Percentiles rank a stretch among this genome's conserved stretches.
These are phyloP conservation scores for Cryptoblepharus egeriae DNA, from an alignment of 2,797 vertebrate species.

Conservation along the genomic window DNA sequence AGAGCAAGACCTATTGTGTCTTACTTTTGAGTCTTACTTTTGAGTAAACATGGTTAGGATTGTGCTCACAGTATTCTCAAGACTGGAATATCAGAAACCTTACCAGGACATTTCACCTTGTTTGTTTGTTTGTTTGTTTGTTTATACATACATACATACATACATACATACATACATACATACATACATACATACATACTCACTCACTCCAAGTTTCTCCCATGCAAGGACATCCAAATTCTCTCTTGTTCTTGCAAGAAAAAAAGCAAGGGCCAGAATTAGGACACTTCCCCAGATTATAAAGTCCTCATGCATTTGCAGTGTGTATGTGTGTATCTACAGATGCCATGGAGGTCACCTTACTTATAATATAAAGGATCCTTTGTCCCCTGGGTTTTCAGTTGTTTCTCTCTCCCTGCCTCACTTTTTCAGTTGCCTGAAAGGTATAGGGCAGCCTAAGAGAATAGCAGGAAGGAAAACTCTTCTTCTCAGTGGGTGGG, in stretches of 20 bases:
- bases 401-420: background rate
- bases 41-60: too few species aligned
- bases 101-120: too few species aligned
- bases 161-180: too few species aligned
- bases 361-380: constrained; percentile 16
- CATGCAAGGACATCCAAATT: too few species aligned
- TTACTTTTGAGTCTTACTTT: too few species aligned
- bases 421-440: background rate
- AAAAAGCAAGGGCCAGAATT: background rate
- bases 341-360: constrained; percentile 27
- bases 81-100: background rate
- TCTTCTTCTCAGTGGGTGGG: constrained; percentile 20
- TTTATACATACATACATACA: too few species aligned
- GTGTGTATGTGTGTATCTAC: background rate
- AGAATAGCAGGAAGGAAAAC: background rate
- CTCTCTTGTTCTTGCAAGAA: background rate
- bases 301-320: background rate
- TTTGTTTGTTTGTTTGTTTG: too few species aligned
- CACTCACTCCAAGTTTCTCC: too few species aligned
- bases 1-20: too few species aligned
- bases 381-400: constrained; percentile 20
- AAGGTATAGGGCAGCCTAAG: background rate
- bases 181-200: too few species aligned
- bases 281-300: background rate
- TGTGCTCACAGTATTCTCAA: too few species aligned